Percentiles rank a stretch among this genome's conserved stretches.
These are phyloP conservation scores for Anthopleura xanthogrammica DNA, from an alignment of 92 coral and sea anemone genomes.

Conservation along the genomic window DNA sequence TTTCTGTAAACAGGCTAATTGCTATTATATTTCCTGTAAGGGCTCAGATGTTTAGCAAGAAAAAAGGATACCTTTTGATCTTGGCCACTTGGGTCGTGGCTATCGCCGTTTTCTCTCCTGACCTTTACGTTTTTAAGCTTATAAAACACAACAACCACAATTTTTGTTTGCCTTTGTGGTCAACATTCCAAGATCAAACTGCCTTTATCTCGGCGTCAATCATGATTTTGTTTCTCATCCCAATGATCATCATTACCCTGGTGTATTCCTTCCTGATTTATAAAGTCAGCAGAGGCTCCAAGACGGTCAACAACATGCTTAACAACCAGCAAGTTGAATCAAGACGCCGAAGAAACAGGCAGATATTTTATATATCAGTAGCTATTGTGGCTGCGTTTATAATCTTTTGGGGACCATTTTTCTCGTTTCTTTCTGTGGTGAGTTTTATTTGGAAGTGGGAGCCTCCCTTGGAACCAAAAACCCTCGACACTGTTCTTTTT, in stretches of 20 bases:
- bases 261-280: not conserved
- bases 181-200: not conserved
- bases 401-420: slow-evolving; percentile 7
- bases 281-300: not conserved
- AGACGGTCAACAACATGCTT: not conserved
- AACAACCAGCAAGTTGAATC: not conserved
- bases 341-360: not conserved
- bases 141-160: not conserved
- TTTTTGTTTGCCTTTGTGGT: too few species aligned
- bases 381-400: not conserved
- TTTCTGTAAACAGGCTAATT: not conserved
- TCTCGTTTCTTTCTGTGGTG: not conserved
- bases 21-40: not conserved
- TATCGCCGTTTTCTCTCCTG: not conserved
- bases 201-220: not conserved
- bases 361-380: not conserved
- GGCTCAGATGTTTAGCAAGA: not conserved
- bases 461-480: not conserved
- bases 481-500: not conserved
- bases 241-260: not conserved
- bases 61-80: not conserved
- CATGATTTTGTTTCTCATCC: not conserved
- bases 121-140: not conserved
- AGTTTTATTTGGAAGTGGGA: not conserved
- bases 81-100: not conserved